Evolutionary conservation across 2,888 invertebrate genomes (phyloP), one percentile per base, ranked within the genome.

Genomic region (Ormyrus labotus): DNA sequence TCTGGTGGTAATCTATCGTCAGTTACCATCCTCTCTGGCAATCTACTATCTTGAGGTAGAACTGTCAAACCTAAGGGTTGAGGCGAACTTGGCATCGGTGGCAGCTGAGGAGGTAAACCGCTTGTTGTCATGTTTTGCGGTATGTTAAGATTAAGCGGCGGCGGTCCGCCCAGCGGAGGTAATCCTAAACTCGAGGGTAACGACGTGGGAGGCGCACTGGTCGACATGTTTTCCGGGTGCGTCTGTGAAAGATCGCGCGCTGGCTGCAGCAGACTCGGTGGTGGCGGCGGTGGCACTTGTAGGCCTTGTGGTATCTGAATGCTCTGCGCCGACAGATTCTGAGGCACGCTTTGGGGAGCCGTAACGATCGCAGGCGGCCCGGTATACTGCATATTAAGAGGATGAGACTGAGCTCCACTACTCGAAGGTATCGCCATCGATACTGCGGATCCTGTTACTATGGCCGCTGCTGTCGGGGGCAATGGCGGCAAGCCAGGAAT

Each of bases 11-110:
- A 69, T 77, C 78, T 76, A 3, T 80, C 80, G 3, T 80, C 80
- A 11, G 50, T 63, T 34, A 82, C 34, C 63, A 82, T 77, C 57
- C 82, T 50, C 0, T 82, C 82, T 5, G 75, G 13, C 57, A 81
- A 34, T 7, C 87, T 83, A 34, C 53, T 84, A 5, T 88, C 88
- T 0, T 85, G 83, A 5, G 89, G 86, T 75, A 90, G 84, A 0
- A 90, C 87, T 0, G 90, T 89, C 0, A 91, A 81, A 0, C 91
- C 91, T 5, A 91, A 84, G 0, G 90, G 90, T 68, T 90, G 90
- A 1, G 85, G 84, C 61, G 86, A 85, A 0, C 89, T 88, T 13
- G 90, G 85, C 74, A 90, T 88, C 74, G 89, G 87, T 13, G 87
- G 82, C 80, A 90, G 10, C 9, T 75, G 82, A 0, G 78, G 64